A percentile compares a stretch with the other conserved stretches of the same genome.
Conservation (phyloP, 2,113 vertebrate genomes). For the Pimephales promelas region DNA sequence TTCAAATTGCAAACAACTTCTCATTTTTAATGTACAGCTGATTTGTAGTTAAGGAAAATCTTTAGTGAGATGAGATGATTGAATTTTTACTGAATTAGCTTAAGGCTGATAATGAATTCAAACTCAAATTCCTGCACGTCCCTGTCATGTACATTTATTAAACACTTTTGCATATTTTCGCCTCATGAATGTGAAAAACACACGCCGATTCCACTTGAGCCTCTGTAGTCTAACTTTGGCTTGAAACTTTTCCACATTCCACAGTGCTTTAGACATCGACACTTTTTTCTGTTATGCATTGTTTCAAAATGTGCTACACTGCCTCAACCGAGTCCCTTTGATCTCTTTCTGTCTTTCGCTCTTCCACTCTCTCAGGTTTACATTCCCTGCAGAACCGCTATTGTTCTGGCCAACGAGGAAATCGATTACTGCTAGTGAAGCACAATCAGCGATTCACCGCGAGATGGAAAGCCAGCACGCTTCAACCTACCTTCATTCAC, state of each 20-base stretch:
- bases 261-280: slow-evolving; percentile 1
- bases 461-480: slow-evolving; percentile 57
- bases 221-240: not conserved
- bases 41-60: not conserved
- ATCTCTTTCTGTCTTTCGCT: slow-evolving; percentile 43
- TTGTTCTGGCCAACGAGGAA: slow-evolving; percentile 80
- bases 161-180: not conserved
- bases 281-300: not conserved
- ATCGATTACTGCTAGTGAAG: slow-evolving; percentile 78
- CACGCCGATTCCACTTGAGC: too few species aligned
- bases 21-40: not conserved
- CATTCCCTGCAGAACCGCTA: slow-evolving; percentile 80
- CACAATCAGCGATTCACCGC: slow-evolving; percentile 66
- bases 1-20: not conserved
- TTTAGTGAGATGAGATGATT: not conserved
- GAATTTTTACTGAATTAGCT: not conserved
- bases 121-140: not conserved
- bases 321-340: slow-evolving; percentile 46
- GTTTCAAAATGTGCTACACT: slow-evolving; percentile 20
- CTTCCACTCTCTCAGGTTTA: slow-evolving; percentile 72
- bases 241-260: slow-evolving; percentile 3
- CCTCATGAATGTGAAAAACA: not conserved
- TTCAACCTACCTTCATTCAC: slow-evolving; percentile 1
- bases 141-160: not conserved
- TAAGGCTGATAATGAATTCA: not conserved